These are phyloP conservation scores for Halichoerus grypus DNA, from an alignment of 2,113 vertebrate genomes.

Conservation along the genomic window DNA sequence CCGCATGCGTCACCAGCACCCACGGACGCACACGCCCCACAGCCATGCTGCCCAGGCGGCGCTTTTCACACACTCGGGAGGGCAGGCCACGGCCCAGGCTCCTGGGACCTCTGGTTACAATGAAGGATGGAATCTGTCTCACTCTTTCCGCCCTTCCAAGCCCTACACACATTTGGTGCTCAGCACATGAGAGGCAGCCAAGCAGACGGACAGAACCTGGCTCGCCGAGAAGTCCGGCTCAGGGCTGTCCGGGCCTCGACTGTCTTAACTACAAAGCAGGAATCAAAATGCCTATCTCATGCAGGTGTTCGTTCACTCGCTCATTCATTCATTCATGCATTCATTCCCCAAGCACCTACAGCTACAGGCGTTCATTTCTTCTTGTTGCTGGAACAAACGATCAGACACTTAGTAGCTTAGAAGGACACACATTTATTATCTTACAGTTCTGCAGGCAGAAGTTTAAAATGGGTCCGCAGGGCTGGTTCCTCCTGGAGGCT, in stretches of 20 bases:
- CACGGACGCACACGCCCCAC: rapidly evolving
- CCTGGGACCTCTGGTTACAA: rapidly evolving
- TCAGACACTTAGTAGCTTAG: rapidly evolving
- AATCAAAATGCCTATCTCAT: rapidly evolving
- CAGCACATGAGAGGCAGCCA: rapidly evolving
- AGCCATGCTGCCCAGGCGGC: rapidly evolving
- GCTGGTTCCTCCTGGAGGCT: neutral
- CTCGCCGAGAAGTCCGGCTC: neutral
- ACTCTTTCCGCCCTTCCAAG: rapidly evolving
- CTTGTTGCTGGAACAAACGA: rapidly evolving
- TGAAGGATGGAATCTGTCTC: rapidly evolving
- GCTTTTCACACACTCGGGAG: rapidly evolving
- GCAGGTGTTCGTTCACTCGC: neutral
- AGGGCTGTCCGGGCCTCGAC: rapidly evolving
- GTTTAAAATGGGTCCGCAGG: neutral
- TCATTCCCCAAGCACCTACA: neutral
- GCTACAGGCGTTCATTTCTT: too few species aligned
- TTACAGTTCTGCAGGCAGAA: neutral
- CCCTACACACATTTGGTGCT: rapidly evolving
- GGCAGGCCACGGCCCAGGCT: rapidly evolving
- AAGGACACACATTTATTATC: neutral
- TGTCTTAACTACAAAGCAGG: rapidly evolving
- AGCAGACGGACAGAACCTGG: rapidly evolving
- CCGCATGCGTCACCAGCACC: rapidly evolving
- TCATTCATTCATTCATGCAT: too few species aligned